phyloP scores from a whole-genome alignment of 1,140 invertebrate species.

The Procambarus clarkii region DNA sequence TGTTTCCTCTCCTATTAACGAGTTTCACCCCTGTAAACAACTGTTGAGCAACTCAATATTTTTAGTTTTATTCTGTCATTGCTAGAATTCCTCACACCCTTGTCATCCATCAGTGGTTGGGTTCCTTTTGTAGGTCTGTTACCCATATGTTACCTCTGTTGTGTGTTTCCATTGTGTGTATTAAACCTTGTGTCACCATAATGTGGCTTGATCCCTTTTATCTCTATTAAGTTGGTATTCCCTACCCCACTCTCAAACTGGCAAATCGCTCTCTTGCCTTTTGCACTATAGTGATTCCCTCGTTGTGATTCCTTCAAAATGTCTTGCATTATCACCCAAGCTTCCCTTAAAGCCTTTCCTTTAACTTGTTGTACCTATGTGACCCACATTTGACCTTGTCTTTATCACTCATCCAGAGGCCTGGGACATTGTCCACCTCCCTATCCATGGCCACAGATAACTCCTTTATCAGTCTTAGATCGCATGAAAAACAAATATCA shows the following conservation, averaged over 20 bases:
- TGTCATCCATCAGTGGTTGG: neutral
- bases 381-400: neutral
- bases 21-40: too few relatives aligned
- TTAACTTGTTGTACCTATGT: neutral
- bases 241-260: neutral
- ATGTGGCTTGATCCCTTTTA: neutral
- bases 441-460: neutral
- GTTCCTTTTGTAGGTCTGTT: neutral
- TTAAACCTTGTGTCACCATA: neutral
- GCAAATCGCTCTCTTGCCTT: too few relatives aligned
- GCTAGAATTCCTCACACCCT: neutral
- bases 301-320: too few relatives aligned
- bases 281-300: too few relatives aligned
- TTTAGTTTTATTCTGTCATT: neutral
- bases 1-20: neutral
- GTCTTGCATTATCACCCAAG: neutral
- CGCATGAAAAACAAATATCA: too few relatives aligned
- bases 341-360: neutral
- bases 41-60: too few relatives aligned
- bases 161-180: neutral
- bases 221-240: too few relatives aligned
- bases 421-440: neutral
- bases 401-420: neutral
- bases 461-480: neutral
- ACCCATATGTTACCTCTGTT: neutral